Evolutionary conservation across 2,888 invertebrate genomes (phyloP).

Genomic region (Elegia similella): DNA sequence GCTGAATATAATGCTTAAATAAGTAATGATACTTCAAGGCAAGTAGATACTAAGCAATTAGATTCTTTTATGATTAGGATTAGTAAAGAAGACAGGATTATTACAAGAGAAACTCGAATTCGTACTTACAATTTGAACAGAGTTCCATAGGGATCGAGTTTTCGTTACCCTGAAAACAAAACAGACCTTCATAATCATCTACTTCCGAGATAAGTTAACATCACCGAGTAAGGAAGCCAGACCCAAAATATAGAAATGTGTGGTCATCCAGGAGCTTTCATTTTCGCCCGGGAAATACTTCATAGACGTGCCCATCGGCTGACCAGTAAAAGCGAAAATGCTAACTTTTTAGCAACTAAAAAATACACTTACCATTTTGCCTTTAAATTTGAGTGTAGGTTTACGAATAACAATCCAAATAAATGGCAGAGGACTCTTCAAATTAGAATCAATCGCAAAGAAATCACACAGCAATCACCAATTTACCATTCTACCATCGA

Average conservation of each 20-base stretch:
- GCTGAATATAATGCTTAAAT: slow-evolving; percentile 44
- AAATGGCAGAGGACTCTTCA: neutral
- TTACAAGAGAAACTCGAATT: slow-evolving; percentile 4
- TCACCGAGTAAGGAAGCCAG: neutral
- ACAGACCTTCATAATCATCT: neutral
- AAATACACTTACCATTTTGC: slow-evolving; percentile 27
- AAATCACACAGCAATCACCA: slow-evolving; percentile 22
- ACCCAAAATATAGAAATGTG: neutral
- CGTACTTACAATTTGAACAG: slow-evolving; percentile 95
- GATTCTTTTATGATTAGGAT: slow-evolving; percentile 41
- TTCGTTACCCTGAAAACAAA: slow-evolving; percentile 91
- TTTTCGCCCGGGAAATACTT: slow-evolving; percentile 13
- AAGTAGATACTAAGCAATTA: slow-evolving; percentile 46
- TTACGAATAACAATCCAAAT: neutral
- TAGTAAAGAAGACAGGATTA: slow-evolving; percentile 33
- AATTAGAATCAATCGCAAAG: slow-evolving; percentile 13
- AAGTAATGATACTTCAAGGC: slow-evolving; percentile 41
- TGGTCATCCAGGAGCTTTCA: neutral
- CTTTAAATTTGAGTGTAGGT: slow-evolving; percentile 6
- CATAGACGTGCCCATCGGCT: neutral
- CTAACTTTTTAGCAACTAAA: neutral
- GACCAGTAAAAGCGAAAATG: neutral
- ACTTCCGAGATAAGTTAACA: neutral
- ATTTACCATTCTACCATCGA: slow-evolving; percentile 33
- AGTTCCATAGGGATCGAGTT: slow-evolving; percentile 98